Percentiles rank a stretch among this genome's conserved stretches.
These are phyloP conservation scores for Troglohyphantes excavatus DNA, from an alignment of 2,888 invertebrate species.

Conservation along the genomic window DNA sequence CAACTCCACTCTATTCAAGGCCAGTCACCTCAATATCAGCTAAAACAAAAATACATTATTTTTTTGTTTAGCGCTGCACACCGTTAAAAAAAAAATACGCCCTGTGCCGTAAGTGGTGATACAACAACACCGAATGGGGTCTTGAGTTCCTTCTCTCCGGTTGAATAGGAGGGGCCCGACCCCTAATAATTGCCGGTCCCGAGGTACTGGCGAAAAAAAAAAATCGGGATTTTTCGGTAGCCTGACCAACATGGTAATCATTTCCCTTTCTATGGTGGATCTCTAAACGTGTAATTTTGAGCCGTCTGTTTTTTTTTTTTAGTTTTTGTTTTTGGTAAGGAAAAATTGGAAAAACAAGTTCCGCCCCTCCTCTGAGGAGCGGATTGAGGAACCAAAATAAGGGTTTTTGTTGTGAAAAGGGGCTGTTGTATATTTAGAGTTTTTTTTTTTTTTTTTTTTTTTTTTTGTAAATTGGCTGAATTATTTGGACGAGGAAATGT, in stretches of 20 bases:
- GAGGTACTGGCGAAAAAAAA: neutral
- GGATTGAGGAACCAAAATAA: too few relatives aligned
- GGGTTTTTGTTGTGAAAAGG: slow-evolving; percentile 7
- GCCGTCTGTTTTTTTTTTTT: neutral
- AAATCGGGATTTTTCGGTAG: slow-evolving; percentile 37
- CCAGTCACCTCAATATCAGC: neutral
- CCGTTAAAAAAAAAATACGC: neutral
- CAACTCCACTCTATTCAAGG: too few relatives aligned
- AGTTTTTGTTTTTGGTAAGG: too few relatives aligned
- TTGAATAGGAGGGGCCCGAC: neutral
- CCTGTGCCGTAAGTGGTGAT: neutral
- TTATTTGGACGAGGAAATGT: too few relatives aligned
- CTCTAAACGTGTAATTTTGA: slow-evolving; percentile 54
- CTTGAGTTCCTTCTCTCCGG: neutral
- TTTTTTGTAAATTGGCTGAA: too few relatives aligned
- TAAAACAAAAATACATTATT: neutral
- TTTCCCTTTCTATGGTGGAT: slow-evolving; percentile 8
- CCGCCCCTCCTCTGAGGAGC: neutral
- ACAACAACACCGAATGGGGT: slow-evolving; percentile 17
- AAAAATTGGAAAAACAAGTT: neutral
- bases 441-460: too few relatives aligned
- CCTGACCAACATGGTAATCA: slow-evolving; percentile 60
- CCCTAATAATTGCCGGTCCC: neutral
- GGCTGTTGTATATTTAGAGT: neutral
- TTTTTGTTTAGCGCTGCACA: neutral